These are phyloP conservation scores for Volucella bombylans DNA, from an alignment of 2,888 invertebrate species.

Conservation along the genomic window DNA sequence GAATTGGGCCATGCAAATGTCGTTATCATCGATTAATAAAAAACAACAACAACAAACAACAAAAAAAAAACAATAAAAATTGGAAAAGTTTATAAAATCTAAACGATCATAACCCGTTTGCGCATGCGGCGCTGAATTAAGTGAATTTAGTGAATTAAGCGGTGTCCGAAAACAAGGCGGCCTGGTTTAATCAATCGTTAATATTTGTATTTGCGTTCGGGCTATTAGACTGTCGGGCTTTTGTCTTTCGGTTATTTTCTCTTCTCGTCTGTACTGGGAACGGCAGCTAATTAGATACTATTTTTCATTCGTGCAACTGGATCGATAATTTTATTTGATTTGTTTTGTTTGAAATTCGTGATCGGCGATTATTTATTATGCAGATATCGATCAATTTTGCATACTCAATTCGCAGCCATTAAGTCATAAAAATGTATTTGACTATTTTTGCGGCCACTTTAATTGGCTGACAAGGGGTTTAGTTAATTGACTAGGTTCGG, in stretches of 20 bases:
- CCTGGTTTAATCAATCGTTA: conserved; percentile 51
- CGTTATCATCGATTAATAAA: not conserved
- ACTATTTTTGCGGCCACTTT: too few relatives aligned
- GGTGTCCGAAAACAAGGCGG: not conserved
- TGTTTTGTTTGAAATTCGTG: conserved; percentile 33
- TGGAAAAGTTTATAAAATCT: conserved; percentile 29
- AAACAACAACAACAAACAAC: conserved; percentile 40
- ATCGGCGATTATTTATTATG: conserved; percentile 38
- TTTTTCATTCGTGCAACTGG: conserved; percentile 41
- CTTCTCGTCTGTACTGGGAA: too few relatives aligned
- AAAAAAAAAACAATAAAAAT: conserved; percentile 38
- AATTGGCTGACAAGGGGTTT: too few relatives aligned
- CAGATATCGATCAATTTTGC: conserved; percentile 53
- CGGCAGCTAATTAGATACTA: conserved; percentile 28
- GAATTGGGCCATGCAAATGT: conserved; percentile 64
- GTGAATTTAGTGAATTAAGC: not conserved
- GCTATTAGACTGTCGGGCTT: conserved; percentile 11
- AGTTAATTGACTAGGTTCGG: too few relatives aligned
- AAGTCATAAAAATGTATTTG: not conserved
- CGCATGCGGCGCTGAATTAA: not conserved
- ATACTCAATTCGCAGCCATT: conserved; percentile 23
- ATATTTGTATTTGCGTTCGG: conserved; percentile 42
- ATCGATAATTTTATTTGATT: conserved; percentile 26
- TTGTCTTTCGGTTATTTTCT: not conserved
- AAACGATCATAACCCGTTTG: conserved; percentile 58